A percentile compares a stretch with the other conserved stretches of the same genome.
These are phyloP conservation scores for Phymanthus crucifer DNA, from an alignment of 92 coral and sea anemone species.

Conservation along the genomic window DNA sequence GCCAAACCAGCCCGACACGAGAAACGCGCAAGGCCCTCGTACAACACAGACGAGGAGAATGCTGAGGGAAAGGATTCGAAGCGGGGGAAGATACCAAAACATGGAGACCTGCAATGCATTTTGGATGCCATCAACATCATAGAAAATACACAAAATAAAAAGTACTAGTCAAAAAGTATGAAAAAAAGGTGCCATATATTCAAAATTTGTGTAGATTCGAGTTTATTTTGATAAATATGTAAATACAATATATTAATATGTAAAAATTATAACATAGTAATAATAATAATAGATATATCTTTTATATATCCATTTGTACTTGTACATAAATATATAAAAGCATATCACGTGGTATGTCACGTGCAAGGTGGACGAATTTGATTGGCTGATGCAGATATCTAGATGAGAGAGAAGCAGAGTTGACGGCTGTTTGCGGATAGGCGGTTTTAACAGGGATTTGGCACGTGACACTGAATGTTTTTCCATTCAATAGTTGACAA, in stretches of 20 bases:
- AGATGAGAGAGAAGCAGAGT: neutral
- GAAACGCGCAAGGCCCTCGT: constrained; percentile 10
- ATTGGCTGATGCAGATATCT: neutral
- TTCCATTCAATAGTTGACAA: neutral
- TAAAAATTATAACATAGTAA: neutral
- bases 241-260: neutral
- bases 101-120: constrained; percentile 51
- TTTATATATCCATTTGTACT: neutral
- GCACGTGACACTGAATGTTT: constrained; percentile 2
- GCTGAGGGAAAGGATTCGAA: neutral
- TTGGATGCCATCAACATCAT: constrained; percentile 67
- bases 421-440: neutral
- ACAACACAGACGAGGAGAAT: neutral
- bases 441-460: neutral
- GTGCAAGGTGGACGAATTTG: constrained; percentile 2
- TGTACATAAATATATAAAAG: neutral
- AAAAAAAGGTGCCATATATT: neutral
- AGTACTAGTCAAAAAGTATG: neutral
- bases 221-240: too few relatives aligned
- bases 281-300: neutral
- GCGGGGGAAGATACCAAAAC: neutral
- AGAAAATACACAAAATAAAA: constrained; percentile 28
- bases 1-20: constrained; percentile 4
- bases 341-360: neutral
- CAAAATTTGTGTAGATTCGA: neutral